Evolutionary conservation across 2,113 vertebrate genomes (phyloP).

Genomic region (Platichthys flesus): DNA sequence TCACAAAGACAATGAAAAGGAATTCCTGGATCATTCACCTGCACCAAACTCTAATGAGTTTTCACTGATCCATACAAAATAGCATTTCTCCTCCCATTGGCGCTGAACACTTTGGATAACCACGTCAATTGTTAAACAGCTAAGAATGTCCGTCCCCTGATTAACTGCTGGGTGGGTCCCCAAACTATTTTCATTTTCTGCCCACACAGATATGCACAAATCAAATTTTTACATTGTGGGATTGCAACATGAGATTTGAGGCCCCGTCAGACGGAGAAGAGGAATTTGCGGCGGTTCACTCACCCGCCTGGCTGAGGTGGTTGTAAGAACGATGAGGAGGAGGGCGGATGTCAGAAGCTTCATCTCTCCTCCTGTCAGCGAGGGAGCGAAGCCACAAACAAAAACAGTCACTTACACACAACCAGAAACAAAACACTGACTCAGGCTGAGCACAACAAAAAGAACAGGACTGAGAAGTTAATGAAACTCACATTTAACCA

Average conservation of each 20-base stretch:
- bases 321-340: slow-evolving; percentile 42
- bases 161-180: not conserved
- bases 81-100: no score
- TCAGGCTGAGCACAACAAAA: not conserved
- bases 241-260: no score
- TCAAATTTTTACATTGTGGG: not conserved
- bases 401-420: slow-evolving; percentile 15
- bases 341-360: slow-evolving; percentile 46
- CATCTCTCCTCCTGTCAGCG: slow-evolving; percentile 54
- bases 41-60: no score
- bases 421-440: not conserved
- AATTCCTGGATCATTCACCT: no score
- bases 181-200: not conserved
- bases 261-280: not conserved
- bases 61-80: no score
- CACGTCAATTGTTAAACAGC: not conserved
- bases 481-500: not conserved
- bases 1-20: no score
- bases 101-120: no score
- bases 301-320: slow-evolving; percentile 50
- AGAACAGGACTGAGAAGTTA: not conserved
- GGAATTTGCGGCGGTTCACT: slow-evolving; percentile 5
- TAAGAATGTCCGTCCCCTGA: not conserved
- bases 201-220: not conserved
- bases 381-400: slow-evolving; percentile 27